Evolutionary conservation across 2,888 invertebrate genomes (phyloP).

Genomic region (Epistrophe eligans): DNA sequence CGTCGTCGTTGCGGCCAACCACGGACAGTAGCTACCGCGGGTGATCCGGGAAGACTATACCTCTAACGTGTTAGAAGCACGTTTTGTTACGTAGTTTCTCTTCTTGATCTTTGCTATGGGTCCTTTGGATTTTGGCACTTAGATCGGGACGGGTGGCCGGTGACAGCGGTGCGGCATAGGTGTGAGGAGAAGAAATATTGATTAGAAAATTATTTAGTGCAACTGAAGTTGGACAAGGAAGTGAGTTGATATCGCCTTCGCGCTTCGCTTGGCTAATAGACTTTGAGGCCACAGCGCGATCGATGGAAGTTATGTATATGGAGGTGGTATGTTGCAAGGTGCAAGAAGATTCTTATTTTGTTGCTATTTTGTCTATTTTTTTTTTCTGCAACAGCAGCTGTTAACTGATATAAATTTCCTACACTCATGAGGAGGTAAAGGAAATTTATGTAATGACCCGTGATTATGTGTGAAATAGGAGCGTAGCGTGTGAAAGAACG

Average conservation of each 20-base stretch:
- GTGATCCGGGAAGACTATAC: conserved; percentile 67
- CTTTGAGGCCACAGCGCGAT: not conserved
- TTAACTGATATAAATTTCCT: conserved; percentile 64
- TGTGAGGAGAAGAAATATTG: conserved; percentile 60
- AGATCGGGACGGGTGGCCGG: not conserved
- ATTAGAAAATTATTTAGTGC: conserved; percentile 73
- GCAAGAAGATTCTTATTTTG: conserved; percentile 37
- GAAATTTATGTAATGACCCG: conserved; percentile 75
- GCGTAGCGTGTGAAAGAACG: conserved; percentile 72
- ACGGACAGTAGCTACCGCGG: conserved; percentile 48
- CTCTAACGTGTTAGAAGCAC: conserved; percentile 73
- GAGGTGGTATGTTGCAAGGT: conserved; percentile 53
- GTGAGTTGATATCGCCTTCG: conserved; percentile 58
- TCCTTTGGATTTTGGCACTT: conserved; percentile 3
- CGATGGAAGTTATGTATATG: not conserved
- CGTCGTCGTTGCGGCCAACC: conserved; percentile 7
- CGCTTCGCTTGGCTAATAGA: conserved; percentile 44
- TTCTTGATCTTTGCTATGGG: conserved; percentile 27
- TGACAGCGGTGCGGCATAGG: conserved; percentile 7
- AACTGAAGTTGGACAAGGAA: conserved; percentile 65
- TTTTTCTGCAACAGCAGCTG: conserved; percentile 6
- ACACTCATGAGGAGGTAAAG: conserved; percentile 56
- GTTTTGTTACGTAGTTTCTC: conserved; percentile 57
- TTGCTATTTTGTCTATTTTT: not conserved
- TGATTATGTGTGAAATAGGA: conserved; percentile 74